A percentile compares a stretch with the other conserved stretches of the same genome.
Conservation (phyloP, 2,797 vertebrate genomes). For the Rhinogobio ventralis region DNA sequence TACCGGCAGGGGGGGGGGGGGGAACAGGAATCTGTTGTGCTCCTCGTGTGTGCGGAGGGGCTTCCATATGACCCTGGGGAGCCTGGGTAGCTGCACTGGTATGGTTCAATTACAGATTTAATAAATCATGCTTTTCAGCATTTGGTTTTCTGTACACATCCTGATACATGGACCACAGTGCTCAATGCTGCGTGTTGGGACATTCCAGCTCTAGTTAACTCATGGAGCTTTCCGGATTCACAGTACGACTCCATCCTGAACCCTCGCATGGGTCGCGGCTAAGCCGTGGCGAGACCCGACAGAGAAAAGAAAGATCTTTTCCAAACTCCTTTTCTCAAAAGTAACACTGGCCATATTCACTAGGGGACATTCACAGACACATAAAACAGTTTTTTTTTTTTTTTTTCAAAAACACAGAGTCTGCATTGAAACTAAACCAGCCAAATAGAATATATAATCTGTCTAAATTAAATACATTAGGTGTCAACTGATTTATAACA, state of each 20-base stretch:
- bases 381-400: slow-evolving; percentile 29
- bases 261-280: slow-evolving; percentile 32
- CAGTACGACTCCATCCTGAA: slow-evolving; percentile 56
- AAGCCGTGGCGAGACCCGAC: slow-evolving; percentile 25
- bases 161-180: slow-evolving; percentile 43
- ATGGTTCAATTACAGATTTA: slow-evolving; percentile 58
- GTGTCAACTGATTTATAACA: not conserved
- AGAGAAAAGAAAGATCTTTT: slow-evolving; percentile 29
- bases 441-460: slow-evolving; percentile 26
- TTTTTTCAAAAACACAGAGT: slow-evolving; percentile 37
- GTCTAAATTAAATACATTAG: slow-evolving; percentile 43
- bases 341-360: slow-evolving; percentile 51
- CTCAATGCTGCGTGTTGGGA: slow-evolving; percentile 35
- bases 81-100: slow-evolving; percentile 35
- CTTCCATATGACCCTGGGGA: slow-evolving; percentile 37
- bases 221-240: slow-evolving; percentile 47
- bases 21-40: slow-evolving; percentile 53
- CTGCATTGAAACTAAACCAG: slow-evolving; percentile 20
- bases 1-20: not conserved
- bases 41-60: slow-evolving; percentile 29
- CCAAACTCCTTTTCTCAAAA: slow-evolving; percentile 42
- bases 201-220: slow-evolving; percentile 42
- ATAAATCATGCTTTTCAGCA: slow-evolving; percentile 64
- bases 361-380: slow-evolving; percentile 26
- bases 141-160: slow-evolving; percentile 32